Base-by-base conservation (phyloP, 1,140 invertebrate genomes). In the Acromyrmex charruanus region DNA sequence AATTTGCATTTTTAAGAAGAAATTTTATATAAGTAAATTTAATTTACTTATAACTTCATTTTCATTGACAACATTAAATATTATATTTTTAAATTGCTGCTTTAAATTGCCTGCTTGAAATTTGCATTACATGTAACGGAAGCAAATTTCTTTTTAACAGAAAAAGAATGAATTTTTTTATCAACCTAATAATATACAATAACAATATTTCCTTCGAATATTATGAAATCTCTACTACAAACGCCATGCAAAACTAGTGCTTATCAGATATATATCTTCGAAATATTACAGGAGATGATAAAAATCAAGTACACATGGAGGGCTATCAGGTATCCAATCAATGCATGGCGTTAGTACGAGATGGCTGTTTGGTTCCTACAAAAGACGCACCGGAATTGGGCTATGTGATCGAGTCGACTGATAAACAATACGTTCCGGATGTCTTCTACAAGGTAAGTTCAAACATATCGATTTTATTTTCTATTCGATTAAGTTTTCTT, bases 271-370 rank as follows among this genome's bases (percentile, higher is more conserved):
- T 31, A 18, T 59, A 31, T 69, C 21, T 25, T n/a, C 39, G 39
- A 2, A n/a, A 18, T 31, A 87, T 95, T 95, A 21, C 93, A 98
- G 98, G 99, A 88, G 99, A 99, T 95, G 96, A 96, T 92, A 97
- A 96, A 85, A 98, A 99, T 94, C 98, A 99, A 95, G 98, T 99
- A 75, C 98, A 99, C 93, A 99, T 99, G 97, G 99, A 99, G 94
- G 99, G 99, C 25, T 99, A 99, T 96, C 98, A 99, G 96, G 99
- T 99, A 68, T 99, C 99, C 21, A 98, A 99, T 96, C 99, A 99
- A 95, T 99, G 99, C 94, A 98, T 99, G 98, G 98, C 99, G 68
- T 96, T 99, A 92, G 99, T 99, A 53, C 96, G 98, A 69, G 99
- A 99, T 95, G 97, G 98, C 89, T 99, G 99, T 95, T 96, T 99